Percentiles rank a stretch among this genome's conserved stretches.
phyloP scores from a whole-genome alignment of 64 coral and sea anemone genomes.

The Astreopora myriophthalma region DNA sequence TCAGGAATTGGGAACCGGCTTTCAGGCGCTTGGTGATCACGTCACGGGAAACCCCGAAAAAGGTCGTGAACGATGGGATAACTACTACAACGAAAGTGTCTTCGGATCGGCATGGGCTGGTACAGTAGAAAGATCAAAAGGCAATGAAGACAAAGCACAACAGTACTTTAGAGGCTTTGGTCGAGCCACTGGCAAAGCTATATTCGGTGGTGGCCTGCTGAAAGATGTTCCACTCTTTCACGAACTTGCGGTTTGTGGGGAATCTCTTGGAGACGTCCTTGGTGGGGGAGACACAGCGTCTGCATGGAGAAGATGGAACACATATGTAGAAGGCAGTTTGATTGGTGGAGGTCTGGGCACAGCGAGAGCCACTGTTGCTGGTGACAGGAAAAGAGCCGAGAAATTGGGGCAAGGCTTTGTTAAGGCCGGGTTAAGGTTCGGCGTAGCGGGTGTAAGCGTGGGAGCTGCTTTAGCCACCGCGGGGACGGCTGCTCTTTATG shows the following conservation, averaged over 20 bases:
- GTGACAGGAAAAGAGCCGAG: not conserved
- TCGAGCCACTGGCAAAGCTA: not conserved
- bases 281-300: slow-evolving; percentile 18
- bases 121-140: not conserved
- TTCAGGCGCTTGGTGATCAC: not conserved
- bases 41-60: slow-evolving; percentile 7
- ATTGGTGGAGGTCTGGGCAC: not conserved
- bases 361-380: not conserved
- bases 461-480: not conserved
- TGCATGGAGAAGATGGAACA: slow-evolving; percentile 1
- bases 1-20: slow-evolving; percentile 7
- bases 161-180: not conserved
- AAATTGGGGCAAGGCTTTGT: not conserved
- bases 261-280: slow-evolving; percentile 17
- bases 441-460: not conserved
- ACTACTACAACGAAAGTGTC: not conserved
- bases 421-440: not conserved
- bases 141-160: not conserved
- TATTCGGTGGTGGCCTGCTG: not conserved
- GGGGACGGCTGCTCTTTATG: not conserved
- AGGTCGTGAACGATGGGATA: slow-evolving; percentile 15
- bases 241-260: slow-evolving; percentile 26
- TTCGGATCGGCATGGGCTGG: not conserved
- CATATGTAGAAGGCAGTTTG: slow-evolving; percentile 15
- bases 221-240: slow-evolving; percentile 10